Conservation (phyloP, 2,797 vertebrate genomes). For the Centroberyx gerrardi region DNA sequence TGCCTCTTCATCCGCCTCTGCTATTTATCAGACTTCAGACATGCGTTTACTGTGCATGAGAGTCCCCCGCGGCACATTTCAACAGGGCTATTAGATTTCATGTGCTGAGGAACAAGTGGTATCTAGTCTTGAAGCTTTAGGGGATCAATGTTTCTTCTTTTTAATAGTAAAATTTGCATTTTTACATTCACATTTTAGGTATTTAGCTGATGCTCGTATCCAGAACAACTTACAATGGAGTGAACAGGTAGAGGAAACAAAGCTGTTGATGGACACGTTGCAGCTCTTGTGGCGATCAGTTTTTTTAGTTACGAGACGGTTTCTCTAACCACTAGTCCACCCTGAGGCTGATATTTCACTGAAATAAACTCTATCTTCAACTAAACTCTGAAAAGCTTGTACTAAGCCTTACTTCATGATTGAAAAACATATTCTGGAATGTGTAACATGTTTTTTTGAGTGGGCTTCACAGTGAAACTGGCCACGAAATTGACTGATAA, state of each 20-base stretch:
- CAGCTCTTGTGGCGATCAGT: too few species aligned
- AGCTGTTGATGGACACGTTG: too few species aligned
- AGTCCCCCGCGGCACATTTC: conserved; percentile 73
- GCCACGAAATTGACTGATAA: too few species aligned
- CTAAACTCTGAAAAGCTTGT: too few species aligned
- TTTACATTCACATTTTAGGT: conserved; percentile 10
- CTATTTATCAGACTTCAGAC: conserved; percentile 86
- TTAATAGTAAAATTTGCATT: conserved; percentile 45
- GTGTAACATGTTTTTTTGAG: too few species aligned
- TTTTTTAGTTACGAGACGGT: too few species aligned
- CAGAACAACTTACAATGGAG: background rate
- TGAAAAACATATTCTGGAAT: too few species aligned
- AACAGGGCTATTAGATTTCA: conserved; percentile 75
- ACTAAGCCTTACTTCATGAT: too few species aligned
- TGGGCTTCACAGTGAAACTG: too few species aligned
- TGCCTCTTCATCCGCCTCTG: conserved; percentile 72
- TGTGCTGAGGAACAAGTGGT: conserved; percentile 56
- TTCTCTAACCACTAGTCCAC: too few species aligned
- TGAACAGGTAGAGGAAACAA: background rate
- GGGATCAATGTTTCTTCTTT: conserved; percentile 32
- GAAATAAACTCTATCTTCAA: too few species aligned
- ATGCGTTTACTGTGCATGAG: conserved; percentile 58
- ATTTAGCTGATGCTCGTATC: conserved; percentile 3
- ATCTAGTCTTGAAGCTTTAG: conserved; percentile 43
- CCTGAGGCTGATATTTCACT: too few species aligned